Percentiles rank a stretch among this genome's conserved stretches.
phyloP scores from a whole-genome alignment of 2,888 invertebrate species.

The Bombylius discolor region DNA sequence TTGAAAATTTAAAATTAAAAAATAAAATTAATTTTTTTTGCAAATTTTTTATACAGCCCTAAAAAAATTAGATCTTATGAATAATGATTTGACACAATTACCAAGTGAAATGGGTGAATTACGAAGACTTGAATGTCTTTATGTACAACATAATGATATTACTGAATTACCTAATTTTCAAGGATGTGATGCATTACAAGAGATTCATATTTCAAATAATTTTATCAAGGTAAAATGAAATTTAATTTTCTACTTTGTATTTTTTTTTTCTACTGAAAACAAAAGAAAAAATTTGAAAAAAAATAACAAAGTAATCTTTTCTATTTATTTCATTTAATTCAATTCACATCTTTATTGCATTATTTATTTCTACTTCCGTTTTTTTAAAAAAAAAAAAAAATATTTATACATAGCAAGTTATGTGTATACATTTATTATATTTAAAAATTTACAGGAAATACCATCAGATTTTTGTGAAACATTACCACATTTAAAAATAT shows the following conservation, averaged over 20 bases:
- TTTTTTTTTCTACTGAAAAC: neutral
- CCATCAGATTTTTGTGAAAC: slow-evolving; percentile 57
- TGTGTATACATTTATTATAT: neutral
- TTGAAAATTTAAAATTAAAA: too few species aligned
- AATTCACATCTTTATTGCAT: too few species aligned
- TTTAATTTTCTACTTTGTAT: neutral
- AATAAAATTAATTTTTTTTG: neutral
- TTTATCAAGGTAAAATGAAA: slow-evolving; percentile 47
- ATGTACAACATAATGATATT: slow-evolving; percentile 73
- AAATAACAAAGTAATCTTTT: too few species aligned
- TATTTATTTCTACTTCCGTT: too few species aligned
- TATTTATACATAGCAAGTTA: too few species aligned
- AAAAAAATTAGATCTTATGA: slow-evolving; percentile 57
- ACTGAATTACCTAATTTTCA: slow-evolving; percentile 59
- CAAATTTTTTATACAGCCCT: slow-evolving; percentile 30
- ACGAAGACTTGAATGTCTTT: slow-evolving; percentile 58
- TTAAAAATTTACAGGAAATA: slow-evolving; percentile 43
- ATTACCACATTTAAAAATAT: slow-evolving; percentile 55
- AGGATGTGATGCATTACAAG: slow-evolving; percentile 62
- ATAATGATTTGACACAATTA: slow-evolving; percentile 53
- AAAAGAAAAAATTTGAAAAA: too few species aligned
- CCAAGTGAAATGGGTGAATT: slow-evolving; percentile 58
- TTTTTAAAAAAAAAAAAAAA: too few species aligned
- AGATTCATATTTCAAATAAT: slow-evolving; percentile 75
- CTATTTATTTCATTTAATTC: too few species aligned